Base-by-base conservation (phyloP, 1,140 invertebrate genomes). In the Drosophila murphyi region DNA sequence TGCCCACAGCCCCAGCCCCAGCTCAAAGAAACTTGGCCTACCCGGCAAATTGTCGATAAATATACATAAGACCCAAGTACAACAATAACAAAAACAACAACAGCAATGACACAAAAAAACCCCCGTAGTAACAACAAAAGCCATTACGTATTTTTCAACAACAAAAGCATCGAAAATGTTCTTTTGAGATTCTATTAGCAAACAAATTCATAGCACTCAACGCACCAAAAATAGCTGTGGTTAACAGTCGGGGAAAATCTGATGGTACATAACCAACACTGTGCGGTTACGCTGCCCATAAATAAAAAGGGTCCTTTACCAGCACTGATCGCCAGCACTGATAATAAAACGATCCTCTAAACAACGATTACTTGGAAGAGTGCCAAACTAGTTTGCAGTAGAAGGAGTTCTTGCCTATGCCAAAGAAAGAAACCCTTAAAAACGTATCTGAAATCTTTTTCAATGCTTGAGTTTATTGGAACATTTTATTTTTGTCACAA, bases 121-220 rank as follows among this genome's bases (percentile, higher is more conserved):
- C 48, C 37, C 54, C 37, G 35, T 28, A 12, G 51, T 45, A 60
- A 52, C 10, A 63, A 78, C 63, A 82, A 75, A 82, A 70, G 69
- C 59, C 51, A 43, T 65, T 70, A 62, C 70, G 76, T 64, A 74
- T 43, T 78, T 72, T 65, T 48, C 61, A 64, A 62, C 72, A 62
- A 74, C 65, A 73, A 69, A 74, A 62, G 70, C 82, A 34, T 59
- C 47, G 82, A 59, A 86, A 86, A 87, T 89, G 70, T 78, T 89
- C 85, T 80, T 78, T 88, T 88, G 68, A 72, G 60, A 80, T 88
- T 80, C 85, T 88, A 88, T 88, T 88, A 78, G 85, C 80, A 85
- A 89, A 85, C 83, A 89, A 80, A 88, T 88, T 82, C 81, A 55
- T 67, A 28, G 63, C 50, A 64, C 35, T 62, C 39, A 62, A 64